Percentiles rank a stretch among this genome's conserved stretches.
Evolutionary conservation across 2,797 vertebrate genomes (phyloP).

Genomic region (Sebastes elongatus): DNA sequence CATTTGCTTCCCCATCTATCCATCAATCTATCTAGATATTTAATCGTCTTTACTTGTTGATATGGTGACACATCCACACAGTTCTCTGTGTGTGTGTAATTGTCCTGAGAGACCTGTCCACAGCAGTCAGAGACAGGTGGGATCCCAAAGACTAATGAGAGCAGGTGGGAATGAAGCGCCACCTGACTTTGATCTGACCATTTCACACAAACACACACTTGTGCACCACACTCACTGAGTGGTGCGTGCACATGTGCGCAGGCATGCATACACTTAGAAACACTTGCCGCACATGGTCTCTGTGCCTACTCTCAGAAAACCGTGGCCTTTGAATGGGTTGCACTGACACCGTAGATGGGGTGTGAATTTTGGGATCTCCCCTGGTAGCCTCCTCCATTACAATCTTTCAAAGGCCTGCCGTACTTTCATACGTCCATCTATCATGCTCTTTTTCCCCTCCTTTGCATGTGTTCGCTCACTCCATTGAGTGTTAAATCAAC

Average conservation of each 20-base stretch:
- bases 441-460: constrained; percentile 69
- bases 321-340: constrained; percentile 56
- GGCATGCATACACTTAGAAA: constrained; percentile 10
- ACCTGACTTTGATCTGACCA: constrained; percentile 70
- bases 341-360: constrained; percentile 63
- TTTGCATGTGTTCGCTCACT: constrained; percentile 73
- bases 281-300: constrained; percentile 23
- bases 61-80: background rate
- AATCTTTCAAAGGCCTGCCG: constrained; percentile 70
- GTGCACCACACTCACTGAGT: constrained; percentile 15
- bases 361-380: constrained; percentile 72
- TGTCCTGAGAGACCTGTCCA: constrained; percentile 15
- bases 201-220: constrained; percentile 20
- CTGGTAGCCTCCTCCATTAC: constrained; percentile 69
- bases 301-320: constrained; percentile 45
- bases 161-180: constrained; percentile 73
- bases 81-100: background rate
- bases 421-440: constrained; percentile 74
- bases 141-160: constrained; percentile 76
- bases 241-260: background rate
- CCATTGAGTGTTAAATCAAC: constrained; percentile 74
- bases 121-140: constrained; percentile 57
- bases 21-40: background rate
- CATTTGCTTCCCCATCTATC: background rate
- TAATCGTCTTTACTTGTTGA: background rate